Conservation (phyloP, 2,113 vertebrate species). For the Phodopus roborovskii region DNA sequence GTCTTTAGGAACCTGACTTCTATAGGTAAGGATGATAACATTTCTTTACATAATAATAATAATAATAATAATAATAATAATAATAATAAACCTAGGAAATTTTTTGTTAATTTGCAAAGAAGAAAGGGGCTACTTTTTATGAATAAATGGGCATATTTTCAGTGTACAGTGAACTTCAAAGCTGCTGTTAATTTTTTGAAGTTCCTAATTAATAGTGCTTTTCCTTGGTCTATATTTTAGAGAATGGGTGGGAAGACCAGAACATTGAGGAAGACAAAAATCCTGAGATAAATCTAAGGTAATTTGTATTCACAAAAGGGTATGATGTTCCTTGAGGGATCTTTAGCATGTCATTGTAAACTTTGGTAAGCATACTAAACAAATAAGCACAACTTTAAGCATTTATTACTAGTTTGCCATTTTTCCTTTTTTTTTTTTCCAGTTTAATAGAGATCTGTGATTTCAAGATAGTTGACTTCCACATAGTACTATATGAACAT, state of each 20-base stretch:
- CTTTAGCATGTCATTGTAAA: neutral
- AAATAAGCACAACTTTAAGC: neutral
- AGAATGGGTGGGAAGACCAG: neutral
- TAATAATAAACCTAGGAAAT: neutral
- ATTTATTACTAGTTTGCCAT: neutral
- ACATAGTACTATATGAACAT: neutral
- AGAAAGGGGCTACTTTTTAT: neutral
- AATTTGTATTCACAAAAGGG: neutral
- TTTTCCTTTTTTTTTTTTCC: neutral
- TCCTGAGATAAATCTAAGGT: conserved; percentile 2
- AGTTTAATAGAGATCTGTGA: neutral
- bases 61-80: neutral
- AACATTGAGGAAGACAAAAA: conserved; percentile 4
- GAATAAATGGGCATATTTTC: neutral
- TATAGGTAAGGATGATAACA: conserved; percentile 10
- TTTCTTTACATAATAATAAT: neutral
- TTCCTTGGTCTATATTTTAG: neutral
- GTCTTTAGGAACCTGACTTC: conserved; percentile 1
- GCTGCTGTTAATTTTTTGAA: neutral
- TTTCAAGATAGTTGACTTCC: neutral
- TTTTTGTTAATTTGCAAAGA: neutral
- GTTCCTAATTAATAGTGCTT: neutral
- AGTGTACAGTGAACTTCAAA: neutral
- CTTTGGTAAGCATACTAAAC: neutral
- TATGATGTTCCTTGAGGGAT: neutral